Evolutionary conservation across 2,888 invertebrate species (phyloP), one percentile per base, ranked within the genome.

Genomic region (Marronus borbonicus): DNA sequence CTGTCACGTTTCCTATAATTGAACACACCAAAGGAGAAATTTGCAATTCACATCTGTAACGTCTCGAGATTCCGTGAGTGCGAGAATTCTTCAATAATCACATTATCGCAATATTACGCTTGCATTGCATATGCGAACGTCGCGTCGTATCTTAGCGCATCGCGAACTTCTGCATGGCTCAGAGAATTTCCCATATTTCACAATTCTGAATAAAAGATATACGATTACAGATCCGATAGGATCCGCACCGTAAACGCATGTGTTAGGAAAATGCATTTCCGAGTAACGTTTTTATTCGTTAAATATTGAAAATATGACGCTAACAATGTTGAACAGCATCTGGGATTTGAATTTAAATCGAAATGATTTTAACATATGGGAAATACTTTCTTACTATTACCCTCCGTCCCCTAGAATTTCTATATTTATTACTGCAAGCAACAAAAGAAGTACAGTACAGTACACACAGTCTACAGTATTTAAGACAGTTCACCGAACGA

Each of bases 11-110:
- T 14, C 49, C 24, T 44, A 49, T 68, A 49, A 49, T 68, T 68
- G 50, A 12, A 68, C 14, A 24, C 36, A 24, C 28, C 28, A 14
- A 10, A 68, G 68, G 50, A 14, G 24, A 24, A 50, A 50, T 50
- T 50, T 49, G 12, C 65, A 65, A 44, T 65, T 65, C 20, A n/a
- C 65, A 7, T 39, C 36, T 65, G 10, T 20, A 65, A 17, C 65
- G 20, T 65, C 65, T 44, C 44, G 17, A 68, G 68, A 68, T 50
- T 17, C 28, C 39, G 50, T 0, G 44, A 44, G 44, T 24, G 44
- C 49, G 66, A 49, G 28, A 68, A 68, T 50, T 50, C 65, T 65
- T 65, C 24, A 31, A 68, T 68, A 68, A 68, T 68, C 49, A 28
- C 24, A 68, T 68, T 68, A 62, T 62, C 12, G 28, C 24, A 68